Evolutionary conservation across 2,797 vertebrate species (phyloP).

Genomic region (Streptopelia turtur): DNA sequence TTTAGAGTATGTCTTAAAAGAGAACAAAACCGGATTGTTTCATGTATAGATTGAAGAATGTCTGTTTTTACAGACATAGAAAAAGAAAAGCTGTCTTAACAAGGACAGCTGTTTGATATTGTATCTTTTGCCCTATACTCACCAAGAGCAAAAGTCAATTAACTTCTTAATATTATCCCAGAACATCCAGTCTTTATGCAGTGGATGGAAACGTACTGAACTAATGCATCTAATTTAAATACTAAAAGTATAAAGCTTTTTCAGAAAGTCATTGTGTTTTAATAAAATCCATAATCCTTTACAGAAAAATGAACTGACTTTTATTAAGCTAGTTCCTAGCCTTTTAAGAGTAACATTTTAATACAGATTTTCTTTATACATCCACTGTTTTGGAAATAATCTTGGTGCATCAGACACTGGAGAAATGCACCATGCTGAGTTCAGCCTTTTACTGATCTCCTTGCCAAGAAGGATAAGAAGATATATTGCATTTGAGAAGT

Average conservation of each 20-base stretch:
- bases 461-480: background rate
- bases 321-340: background rate
- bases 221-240: background rate
- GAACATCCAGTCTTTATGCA: background rate
- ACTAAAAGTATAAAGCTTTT: background rate
- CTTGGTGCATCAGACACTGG: background rate
- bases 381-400: background rate
- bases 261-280: background rate
- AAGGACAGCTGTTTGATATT: background rate
- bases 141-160: background rate
- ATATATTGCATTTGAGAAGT: background rate
- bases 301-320: background rate
- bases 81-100: background rate
- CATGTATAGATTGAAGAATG: background rate
- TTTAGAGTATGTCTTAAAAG: background rate
- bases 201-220: conserved; percentile 16
- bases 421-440: background rate
- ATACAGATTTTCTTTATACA: background rate
- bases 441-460: background rate
- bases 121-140: background rate
- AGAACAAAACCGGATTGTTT: background rate
- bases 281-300: conserved; percentile 29
- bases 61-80: background rate
- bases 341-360: background rate
- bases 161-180: background rate